Base-by-base conservation (phyloP, 2,113 vertebrate genomes). In the Aythya baeri region DNA sequence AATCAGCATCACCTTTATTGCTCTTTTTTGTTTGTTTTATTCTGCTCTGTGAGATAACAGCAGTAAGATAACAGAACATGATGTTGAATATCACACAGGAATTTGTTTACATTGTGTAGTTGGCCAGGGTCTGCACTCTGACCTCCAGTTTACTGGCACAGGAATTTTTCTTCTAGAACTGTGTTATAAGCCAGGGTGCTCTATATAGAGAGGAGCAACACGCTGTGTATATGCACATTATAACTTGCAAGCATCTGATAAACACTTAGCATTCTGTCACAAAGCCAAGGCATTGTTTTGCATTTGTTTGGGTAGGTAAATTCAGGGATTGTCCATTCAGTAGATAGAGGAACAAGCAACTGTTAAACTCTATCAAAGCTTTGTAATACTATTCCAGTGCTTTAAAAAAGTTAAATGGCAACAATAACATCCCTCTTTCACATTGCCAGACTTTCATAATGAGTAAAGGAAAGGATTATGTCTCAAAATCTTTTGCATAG, bases 141-240 rank as follows among this genome's bases (percentile, higher is more conserved):
- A 88, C 38, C 34, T 70, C 32, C 79, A 76, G 72, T 26, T 92
- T 73, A 16, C 68, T 74, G 61, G 68, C 55, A 77, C 2, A 1
- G 44, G 54, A 65, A 68, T 70, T 85, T 83, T 70, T 80, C 63
- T 80, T 73, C 49, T 38, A 32, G 32, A 90, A 20, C 34, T 62
- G 29, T 44, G 80, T 80, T 76, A 32, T 83, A 79, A 91, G 49
- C 3, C 49, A 72, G 17, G 8, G n/a, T 61, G 14, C 71, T 73
- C 44, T 46, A 16, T 5, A 86, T 54, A 71, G 44, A 62, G 55
- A 49, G 54, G 6, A 86, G 22, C 49, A 92, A 17, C 25, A 46
- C 14, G 2, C 7, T 17, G 27, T 70, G 44, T 6, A 4, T 14
- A 18, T 46, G 50, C 13, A 77, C 59, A 68, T 4, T 0, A 1